Evolutionary conservation across 2,113 vertebrate genomes (phyloP).

Genomic region (Sylvia atricapilla): DNA sequence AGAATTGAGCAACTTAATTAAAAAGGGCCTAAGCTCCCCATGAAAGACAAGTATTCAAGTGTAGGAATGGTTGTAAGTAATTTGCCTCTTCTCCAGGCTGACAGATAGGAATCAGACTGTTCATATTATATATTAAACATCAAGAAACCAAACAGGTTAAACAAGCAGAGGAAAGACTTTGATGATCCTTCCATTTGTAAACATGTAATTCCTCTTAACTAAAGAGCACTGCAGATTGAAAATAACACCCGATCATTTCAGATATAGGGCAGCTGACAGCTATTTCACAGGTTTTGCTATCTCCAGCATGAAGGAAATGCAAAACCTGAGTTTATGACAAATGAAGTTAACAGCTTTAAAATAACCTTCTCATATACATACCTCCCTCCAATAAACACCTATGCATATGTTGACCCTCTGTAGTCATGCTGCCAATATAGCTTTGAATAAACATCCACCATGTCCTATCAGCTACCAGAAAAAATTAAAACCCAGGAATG

Average conservation of each 20-base stretch:
- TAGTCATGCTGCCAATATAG: neutral
- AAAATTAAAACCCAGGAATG: neutral
- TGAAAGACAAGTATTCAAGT: neutral
- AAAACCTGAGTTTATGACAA: neutral
- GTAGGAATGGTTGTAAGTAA: neutral
- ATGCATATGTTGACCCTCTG: neutral
- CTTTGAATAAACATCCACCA: neutral
- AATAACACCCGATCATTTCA: neutral
- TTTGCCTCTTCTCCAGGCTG: neutral
- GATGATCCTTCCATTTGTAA: constrained; percentile 5
- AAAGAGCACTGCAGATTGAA: neutral
- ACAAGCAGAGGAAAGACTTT: neutral
- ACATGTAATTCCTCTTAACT: neutral
- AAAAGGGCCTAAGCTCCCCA: neutral
- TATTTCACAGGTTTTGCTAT: neutral
- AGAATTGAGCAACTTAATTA: neutral
- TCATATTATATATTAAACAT: neutral
- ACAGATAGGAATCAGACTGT: neutral
- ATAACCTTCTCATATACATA: neutral
- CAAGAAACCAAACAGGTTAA: neutral
- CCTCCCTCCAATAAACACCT: neutral
- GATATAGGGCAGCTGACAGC: neutral
- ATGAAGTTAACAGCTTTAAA: neutral
- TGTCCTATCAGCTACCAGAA: neutral
- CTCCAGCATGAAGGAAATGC: neutral